phyloP scores from a whole-genome alignment of 92 coral and sea anemone species.

The Micromussa lordhowensis region DNA sequence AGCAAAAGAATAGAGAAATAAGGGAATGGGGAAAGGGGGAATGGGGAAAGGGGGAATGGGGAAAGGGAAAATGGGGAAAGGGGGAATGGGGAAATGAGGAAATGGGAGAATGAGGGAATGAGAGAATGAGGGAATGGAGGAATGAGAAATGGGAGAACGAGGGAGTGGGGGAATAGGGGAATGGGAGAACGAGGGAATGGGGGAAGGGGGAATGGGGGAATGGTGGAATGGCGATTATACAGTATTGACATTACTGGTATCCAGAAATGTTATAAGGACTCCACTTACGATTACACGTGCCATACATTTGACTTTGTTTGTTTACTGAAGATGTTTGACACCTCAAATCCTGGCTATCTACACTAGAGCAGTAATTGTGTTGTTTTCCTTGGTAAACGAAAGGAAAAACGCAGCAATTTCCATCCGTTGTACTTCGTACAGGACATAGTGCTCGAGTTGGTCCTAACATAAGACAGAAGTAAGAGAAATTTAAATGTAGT shows the following conservation, averaged over 20 bases:
- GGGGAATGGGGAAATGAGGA: background rate
- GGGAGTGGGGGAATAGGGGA: background rate
- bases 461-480: slow-evolving; percentile 24
- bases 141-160: background rate
- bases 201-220: background rate
- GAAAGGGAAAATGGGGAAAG: too few species aligned
- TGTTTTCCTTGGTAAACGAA: slow-evolving; percentile 26
- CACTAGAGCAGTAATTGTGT: slow-evolving; percentile 13
- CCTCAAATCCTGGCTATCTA: slow-evolving; percentile 6
- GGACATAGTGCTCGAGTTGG: slow-evolving; percentile 56
- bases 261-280: background rate
- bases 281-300: slow-evolving; percentile 50
- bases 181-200: background rate
- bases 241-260: background rate
- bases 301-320: slow-evolving; percentile 17
- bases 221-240: background rate
- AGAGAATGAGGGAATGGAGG: background rate
- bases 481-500: too few species aligned
- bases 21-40: background rate
- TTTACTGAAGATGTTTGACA: slow-evolving; percentile 39
- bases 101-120: too few species aligned
- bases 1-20: background rate
- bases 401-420: slow-evolving; percentile 70
- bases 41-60: background rate
- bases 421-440: slow-evolving; percentile 44